Evolutionary conservation across 2,797 vertebrate genomes (phyloP), one percentile per base, ranked within the genome.

Genomic region (Heteromormyrus szaboi): DNA sequence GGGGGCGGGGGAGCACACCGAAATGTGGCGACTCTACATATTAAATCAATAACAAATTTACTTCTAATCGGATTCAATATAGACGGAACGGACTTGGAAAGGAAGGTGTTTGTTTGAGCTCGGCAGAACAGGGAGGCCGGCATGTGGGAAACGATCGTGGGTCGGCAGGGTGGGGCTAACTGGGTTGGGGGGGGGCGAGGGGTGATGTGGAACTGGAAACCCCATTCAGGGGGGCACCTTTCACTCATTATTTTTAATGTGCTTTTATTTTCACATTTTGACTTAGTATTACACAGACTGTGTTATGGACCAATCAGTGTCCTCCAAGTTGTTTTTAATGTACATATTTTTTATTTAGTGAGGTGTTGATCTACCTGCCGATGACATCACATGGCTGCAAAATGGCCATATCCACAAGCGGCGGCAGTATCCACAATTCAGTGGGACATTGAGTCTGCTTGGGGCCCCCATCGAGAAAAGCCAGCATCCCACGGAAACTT

Each of bases 1-100:
- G 89, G 86, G 84, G 86, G 91, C 91, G 91, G 37, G 37, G 33
- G 33, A 3, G 91, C 92, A 92, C 91, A 90, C 92, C 92, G 92
- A 86, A 91, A 92, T 92, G 90, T 89, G 90, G 91, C 85, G 44
- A 0, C 90, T 56, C 89, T 93, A 91, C 89, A 56, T 91, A 91
- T 93, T 92, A 94, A 92, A 90, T 94, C 95, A 95, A 93, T 92
- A 91, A 92, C 91, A 92, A 92, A 92, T 92, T 90, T 92, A 92
- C 90, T 90, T 88, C 91, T 90, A 90, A 92, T 92, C 89, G 90
- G 91, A 92, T 92, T 91, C 89, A 89, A 90, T 94, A 94, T 93
- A 92, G 88, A 93, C 90, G 90, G 92, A 93, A 86, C 91, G 91
- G 72, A 89, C 91, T 89, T 92, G 91, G 91, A 92, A 91, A 90